These are phyloP conservation scores for Odontesthes bonariensis DNA, from an alignment of 2,113 vertebrate genomes.

Conservation along the genomic window DNA sequence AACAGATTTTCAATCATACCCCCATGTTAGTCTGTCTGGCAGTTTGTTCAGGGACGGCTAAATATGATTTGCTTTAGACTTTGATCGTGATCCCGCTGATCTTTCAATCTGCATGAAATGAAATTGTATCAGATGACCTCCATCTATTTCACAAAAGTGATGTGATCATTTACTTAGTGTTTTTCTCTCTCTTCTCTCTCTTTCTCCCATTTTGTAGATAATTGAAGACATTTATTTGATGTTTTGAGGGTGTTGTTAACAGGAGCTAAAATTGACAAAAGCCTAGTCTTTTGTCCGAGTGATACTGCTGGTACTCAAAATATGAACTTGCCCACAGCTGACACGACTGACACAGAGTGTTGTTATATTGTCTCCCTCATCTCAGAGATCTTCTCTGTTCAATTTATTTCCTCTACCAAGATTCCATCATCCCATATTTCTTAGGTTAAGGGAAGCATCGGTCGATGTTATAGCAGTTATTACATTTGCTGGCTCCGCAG, in stretches of 20 bases:
- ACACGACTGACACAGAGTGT: slow-evolving; percentile 59
- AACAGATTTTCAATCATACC: slow-evolving; percentile 70
- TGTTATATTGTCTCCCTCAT: slow-evolving; percentile 15
- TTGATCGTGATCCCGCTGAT: slow-evolving; percentile 65
- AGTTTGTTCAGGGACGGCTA: slow-evolving; percentile 31
- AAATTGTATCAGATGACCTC: slow-evolving; percentile 39
- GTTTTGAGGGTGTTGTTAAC: slow-evolving; percentile 10
- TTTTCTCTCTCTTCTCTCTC: slow-evolving; percentile 10
- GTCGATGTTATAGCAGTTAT: slow-evolving; percentile 46
- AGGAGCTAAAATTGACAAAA: slow-evolving; percentile 22
- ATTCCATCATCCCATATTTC: slow-evolving; percentile 47
- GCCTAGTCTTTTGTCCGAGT: background rate
- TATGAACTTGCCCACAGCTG: slow-evolving; percentile 22
- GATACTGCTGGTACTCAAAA: background rate
- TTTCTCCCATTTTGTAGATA: background rate
- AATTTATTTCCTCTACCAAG: slow-evolving; percentile 46
- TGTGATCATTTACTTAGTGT: slow-evolving; percentile 10
- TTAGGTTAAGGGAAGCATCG: slow-evolving; percentile 48
- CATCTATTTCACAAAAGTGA: slow-evolving; percentile 21
- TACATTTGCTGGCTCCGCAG: slow-evolving; percentile 43
- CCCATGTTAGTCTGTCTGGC: slow-evolving; percentile 25
- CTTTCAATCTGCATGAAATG: slow-evolving; percentile 58
- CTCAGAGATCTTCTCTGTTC: slow-evolving; percentile 36
- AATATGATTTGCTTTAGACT: slow-evolving; percentile 50
- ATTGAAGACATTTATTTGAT: background rate